phyloP scores from a whole-genome alignment of 1,140 invertebrate species.

The Hermetia illucens region DNA sequence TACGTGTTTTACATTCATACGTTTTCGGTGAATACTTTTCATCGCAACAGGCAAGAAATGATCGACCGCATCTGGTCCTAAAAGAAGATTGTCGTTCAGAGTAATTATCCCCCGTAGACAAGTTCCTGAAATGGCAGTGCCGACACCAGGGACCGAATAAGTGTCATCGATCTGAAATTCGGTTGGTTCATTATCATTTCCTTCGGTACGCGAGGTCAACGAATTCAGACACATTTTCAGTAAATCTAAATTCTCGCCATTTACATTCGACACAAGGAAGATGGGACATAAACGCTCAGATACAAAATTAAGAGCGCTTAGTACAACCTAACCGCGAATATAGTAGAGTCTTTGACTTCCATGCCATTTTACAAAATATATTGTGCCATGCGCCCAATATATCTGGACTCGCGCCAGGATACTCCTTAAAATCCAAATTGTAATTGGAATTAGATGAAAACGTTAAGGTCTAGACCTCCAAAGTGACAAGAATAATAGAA shows the following conservation, averaged over 20 bases:
- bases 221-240: conserved; percentile 97
- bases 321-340: conserved; percentile 96
- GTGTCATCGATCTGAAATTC: conserved; percentile 99
- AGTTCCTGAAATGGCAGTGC: conserved; percentile 95
- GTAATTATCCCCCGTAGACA: conserved; percentile 82
- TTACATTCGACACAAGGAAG: conserved; percentile 99
- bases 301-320: conserved; percentile 98
- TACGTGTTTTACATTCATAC: conserved; percentile 94
- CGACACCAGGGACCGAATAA: conserved; percentile 96
- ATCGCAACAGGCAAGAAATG: conserved; percentile 85
- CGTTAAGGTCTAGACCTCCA: no score
- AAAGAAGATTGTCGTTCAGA: conserved; percentile 80
- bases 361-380: no score
- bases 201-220: conserved; percentile 76
- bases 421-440: no score
- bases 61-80: conserved; percentile 90
- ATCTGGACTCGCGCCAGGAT: no score
- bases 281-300: conserved; percentile 97
- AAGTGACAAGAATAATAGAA: no score
- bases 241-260: conserved; percentile 85
- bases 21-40: conserved; percentile 94
- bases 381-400: no score
- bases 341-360: no score
- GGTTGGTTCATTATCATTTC: conserved; percentile 75
- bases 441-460: no score